Evolutionary conservation across 2,113 vertebrate species (phyloP).

Genomic region (Pontoporia blainvillei): DNA sequence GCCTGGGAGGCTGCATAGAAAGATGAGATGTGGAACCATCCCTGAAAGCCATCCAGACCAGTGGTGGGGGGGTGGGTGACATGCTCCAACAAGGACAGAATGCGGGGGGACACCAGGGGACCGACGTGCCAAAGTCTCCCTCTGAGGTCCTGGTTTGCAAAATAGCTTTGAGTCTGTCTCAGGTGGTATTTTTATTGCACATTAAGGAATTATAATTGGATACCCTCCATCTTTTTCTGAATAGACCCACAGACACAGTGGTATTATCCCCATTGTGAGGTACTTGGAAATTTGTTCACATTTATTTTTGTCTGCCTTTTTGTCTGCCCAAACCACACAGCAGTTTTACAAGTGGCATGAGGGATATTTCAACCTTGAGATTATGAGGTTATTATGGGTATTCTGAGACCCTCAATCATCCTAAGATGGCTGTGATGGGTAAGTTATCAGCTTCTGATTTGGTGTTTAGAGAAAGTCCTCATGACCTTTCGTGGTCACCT

Average conservation of each 20-base stretch:
- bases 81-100: not conserved
- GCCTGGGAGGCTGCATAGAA: not conserved
- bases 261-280: not conserved
- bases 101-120: rapidly evolving
- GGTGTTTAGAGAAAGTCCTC: not conserved
- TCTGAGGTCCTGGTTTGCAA: not conserved
- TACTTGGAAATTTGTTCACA: not conserved
- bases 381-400: not conserved
- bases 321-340: not conserved
- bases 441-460: not conserved
- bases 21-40: not conserved
- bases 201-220: not conserved
- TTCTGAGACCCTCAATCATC: not conserved
- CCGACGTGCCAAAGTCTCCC: not conserved
- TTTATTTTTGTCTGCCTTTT: not conserved
- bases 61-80: not conserved
- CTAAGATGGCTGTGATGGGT: not conserved
- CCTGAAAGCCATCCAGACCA: not conserved
- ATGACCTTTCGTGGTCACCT: not conserved
- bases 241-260: not conserved
- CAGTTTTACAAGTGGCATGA: not conserved
- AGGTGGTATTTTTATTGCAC: not conserved
- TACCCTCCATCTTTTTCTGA: not conserved
- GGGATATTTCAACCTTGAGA: not conserved
- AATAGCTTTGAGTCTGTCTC: not conserved